Evolutionary conservation across 2,888 invertebrate genomes (phyloP).

Genomic region (Uloborus plumipes): DNA sequence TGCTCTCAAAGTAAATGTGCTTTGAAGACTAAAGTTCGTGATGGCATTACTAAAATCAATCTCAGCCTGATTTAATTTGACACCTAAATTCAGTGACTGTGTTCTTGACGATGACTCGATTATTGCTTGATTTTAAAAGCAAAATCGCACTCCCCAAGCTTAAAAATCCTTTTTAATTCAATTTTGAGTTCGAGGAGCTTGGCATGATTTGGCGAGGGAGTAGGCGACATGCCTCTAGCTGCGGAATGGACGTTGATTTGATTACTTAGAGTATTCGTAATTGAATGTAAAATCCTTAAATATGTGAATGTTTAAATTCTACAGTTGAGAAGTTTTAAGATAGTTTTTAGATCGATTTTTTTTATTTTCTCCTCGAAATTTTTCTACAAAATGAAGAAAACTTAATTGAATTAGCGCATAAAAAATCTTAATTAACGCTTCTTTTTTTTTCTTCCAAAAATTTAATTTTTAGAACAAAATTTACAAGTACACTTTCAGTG

Average conservation of each 20-base stretch:
- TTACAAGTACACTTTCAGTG: no score
- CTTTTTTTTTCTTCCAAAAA: no score
- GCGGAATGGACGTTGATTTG: background rate
- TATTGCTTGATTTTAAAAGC: conserved; percentile 50
- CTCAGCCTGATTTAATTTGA: conserved; percentile 58
- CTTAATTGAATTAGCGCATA: no score
- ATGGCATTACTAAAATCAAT: conserved; percentile 52
- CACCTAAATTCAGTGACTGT: conserved; percentile 45
- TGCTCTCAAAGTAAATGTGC: conserved; percentile 34
- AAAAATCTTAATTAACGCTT: no score
- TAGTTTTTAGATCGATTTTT: no score
- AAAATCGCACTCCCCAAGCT: conserved; percentile 27
- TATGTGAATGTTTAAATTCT: no score
- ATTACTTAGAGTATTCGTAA: no score
- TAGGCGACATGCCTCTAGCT: background rate
- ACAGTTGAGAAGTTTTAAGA: no score
- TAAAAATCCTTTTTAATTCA: conserved; percentile 59
- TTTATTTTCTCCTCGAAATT: no score
- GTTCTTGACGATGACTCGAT: conserved; percentile 21
- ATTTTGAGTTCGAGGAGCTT: conserved; percentile 18
- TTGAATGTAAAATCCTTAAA: no score
- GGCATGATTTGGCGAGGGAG: background rate
- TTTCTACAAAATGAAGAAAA: no score
- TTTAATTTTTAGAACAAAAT: no score
- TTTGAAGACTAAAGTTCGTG: conserved; percentile 40